A percentile compares a stretch with the other conserved stretches of the same genome.
Conservation (phyloP, 2,113 vertebrate species). For the Coptodon bakossiorum region DNA sequence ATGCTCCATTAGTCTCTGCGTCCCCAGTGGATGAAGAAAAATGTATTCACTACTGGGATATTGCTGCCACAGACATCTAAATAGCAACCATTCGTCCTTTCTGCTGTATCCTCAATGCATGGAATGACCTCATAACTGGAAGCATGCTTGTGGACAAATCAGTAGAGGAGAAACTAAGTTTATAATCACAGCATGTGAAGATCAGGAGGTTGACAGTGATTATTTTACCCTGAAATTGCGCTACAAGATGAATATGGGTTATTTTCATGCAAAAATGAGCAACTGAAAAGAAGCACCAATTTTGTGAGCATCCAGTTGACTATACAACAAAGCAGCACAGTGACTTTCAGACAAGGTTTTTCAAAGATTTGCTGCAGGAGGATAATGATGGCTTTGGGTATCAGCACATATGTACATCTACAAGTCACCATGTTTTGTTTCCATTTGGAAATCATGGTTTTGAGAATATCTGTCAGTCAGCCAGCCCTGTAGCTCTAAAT, state of each 20-base stretch:
- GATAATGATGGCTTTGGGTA: background rate
- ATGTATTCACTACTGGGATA: constrained; percentile 44
- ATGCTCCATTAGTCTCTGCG: constrained; percentile 59
- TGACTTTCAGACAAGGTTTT: constrained; percentile 1
- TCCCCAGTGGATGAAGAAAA: constrained; percentile 64
- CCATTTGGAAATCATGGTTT: constrained; percentile 57
- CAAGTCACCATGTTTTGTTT: background rate
- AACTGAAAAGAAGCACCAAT: background rate
- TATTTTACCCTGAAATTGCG: background rate
- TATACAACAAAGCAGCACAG: background rate
- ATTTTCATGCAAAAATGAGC: background rate
- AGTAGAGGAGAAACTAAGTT: constrained; percentile 11
- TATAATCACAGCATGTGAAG: constrained; percentile 5
- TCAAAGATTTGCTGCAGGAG: background rate
- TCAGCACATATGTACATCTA: background rate
- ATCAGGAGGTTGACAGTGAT: constrained; percentile 2
- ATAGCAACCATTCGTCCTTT: constrained; percentile 29
- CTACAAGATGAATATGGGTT: background rate
- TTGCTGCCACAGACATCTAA: constrained; percentile 38
- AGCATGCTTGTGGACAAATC: background rate
- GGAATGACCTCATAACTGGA: constrained; percentile 4
- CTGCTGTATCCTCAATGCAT: background rate
- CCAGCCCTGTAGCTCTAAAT: constrained; percentile 49
- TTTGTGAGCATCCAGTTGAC: background rate
- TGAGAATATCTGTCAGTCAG: constrained; percentile 51